These are phyloP conservation scores for Drosophila diplacantha DNA, from an alignment of 2,888 invertebrate genomes.

Conservation along the genomic window DNA sequence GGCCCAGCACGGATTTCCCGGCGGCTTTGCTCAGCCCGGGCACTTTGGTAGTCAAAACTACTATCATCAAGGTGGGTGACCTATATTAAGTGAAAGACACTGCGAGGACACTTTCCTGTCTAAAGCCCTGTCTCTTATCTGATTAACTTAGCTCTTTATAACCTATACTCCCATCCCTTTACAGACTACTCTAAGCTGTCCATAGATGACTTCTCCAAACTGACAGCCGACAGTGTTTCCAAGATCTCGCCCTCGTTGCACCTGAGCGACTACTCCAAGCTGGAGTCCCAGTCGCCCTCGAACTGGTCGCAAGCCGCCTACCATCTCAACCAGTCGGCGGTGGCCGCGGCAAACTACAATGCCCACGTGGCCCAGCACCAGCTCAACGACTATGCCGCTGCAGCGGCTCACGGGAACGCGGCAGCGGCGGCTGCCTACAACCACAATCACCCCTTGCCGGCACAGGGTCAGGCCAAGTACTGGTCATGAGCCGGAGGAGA, in stretches of 20 bases:
- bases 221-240: conserved; percentile 76
- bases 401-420: conserved; percentile 73
- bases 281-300: conserved; percentile 74
- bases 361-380: conserved; percentile 74
- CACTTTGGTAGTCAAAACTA: conserved; percentile 77
- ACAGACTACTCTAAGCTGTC: conserved; percentile 80
- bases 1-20: conserved; percentile 76
- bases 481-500: conserved; percentile 69
- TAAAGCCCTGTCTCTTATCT: background rate
- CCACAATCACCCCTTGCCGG: conserved; percentile 75
- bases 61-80: conserved; percentile 76
- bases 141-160: background rate
- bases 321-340: conserved; percentile 75
- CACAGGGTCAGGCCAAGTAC: conserved; percentile 75
- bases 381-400: conserved; percentile 73
- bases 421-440: conserved; percentile 73
- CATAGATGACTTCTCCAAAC: conserved; percentile 79
- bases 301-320: conserved; percentile 77
- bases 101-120: background rate
- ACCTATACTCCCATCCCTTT: background rate
- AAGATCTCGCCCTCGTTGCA: conserved; percentile 77
- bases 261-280: conserved; percentile 75
- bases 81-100: background rate
- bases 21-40: conserved; percentile 76
- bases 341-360: conserved; percentile 75